Evolutionary conservation across 64 coral and sea anemone genomes (phyloP).

Genomic region (Pachyseris speciosa): DNA sequence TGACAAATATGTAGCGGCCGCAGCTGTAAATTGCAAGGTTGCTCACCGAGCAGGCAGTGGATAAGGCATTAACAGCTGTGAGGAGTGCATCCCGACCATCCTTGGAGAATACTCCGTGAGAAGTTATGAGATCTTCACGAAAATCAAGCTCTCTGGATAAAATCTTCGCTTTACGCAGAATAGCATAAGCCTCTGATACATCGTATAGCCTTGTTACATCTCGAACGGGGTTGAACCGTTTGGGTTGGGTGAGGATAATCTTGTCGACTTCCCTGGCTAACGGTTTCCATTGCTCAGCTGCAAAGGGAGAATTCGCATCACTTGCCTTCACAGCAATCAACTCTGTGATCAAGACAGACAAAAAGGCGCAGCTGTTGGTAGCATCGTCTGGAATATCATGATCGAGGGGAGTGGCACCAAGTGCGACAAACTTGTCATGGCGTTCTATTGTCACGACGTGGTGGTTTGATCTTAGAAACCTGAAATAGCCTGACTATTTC

Average conservation of each 20-base stretch:
- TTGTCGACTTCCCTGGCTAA: slow-evolving; percentile 26
- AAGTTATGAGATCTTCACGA: slow-evolving; percentile 56
- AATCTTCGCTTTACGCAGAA: slow-evolving; percentile 45
- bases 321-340: background rate
- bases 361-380: slow-evolving; percentile 66
- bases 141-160: slow-evolving; percentile 32
- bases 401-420: background rate
- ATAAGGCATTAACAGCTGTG: slow-evolving; percentile 46
- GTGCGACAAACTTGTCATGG: slow-evolving; percentile 42
- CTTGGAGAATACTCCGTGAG: slow-evolving; percentile 42
- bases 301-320: background rate
- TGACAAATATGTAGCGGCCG: slow-evolving; percentile 42
- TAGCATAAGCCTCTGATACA: slow-evolving; percentile 62
- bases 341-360: slow-evolving; percentile 48
- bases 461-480: background rate
- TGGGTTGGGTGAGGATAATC: slow-evolving; percentile 6
- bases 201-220: slow-evolving; percentile 37
- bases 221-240: slow-evolving; percentile 33
- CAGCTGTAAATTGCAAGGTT: slow-evolving; percentile 64
- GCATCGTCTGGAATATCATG: slow-evolving; percentile 14
- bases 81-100: slow-evolving; percentile 21
- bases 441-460: slow-evolving; percentile 22
- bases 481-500: slow-evolving; percentile 15
- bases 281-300: background rate
- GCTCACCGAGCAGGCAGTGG: background rate